These are phyloP conservation scores for Chrysodeixis includens DNA, from an alignment of 2,888 invertebrate species.

Conservation along the genomic window DNA sequence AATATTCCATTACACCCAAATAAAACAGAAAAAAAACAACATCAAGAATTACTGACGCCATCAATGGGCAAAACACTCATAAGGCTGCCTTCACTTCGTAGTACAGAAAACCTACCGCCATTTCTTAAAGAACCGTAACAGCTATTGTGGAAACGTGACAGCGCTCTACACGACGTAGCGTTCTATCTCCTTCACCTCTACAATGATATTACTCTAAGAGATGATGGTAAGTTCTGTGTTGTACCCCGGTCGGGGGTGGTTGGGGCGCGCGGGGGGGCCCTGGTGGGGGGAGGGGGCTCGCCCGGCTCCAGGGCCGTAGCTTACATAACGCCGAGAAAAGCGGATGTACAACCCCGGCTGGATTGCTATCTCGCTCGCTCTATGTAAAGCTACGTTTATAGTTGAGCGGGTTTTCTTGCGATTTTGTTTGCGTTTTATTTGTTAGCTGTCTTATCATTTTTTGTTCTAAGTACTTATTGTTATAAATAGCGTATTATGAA, in stretches of 20 bases:
- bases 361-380: conserved; percentile 79
- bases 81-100: conserved; percentile 50
- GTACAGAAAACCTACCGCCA: too few relatives aligned
- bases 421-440: conserved; percentile 22
- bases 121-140: too few relatives aligned
- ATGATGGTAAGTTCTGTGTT: too few relatives aligned
- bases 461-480: too few relatives aligned
- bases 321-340: conserved; percentile 87
- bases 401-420: conserved; percentile 60
- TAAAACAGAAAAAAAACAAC: conserved; percentile 38
- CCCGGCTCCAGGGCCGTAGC: conserved; percentile 87
- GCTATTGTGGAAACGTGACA: too few relatives aligned
- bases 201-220: too few relatives aligned
- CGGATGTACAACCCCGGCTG: conserved; percentile 81
- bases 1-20: background rate
- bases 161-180: too few relatives aligned
- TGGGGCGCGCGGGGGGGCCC: conserved; percentile 46
- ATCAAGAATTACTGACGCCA: conserved; percentile 54
- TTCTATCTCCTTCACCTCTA: too few relatives aligned
- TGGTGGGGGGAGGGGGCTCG: conserved; percentile 55
- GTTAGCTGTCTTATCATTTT: background rate
- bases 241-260: conserved; percentile 49
- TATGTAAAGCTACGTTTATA: conserved; percentile 60
- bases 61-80: conserved; percentile 51
- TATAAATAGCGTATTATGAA: too few relatives aligned